Evolutionary conservation across 1,140 invertebrate species (phyloP).

Genomic region (Anadara kagoshimensis): DNA sequence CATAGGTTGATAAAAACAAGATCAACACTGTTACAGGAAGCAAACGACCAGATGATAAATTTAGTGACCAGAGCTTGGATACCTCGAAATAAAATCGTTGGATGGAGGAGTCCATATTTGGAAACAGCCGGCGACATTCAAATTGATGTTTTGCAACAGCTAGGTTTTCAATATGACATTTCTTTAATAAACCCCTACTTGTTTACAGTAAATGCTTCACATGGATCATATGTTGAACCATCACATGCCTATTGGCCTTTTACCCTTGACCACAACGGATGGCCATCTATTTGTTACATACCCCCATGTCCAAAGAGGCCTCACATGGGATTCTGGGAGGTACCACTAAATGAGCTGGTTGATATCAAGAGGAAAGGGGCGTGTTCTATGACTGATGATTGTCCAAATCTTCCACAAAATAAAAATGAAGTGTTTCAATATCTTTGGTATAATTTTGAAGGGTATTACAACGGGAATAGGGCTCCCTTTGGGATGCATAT

Average conservation of each 20-base stretch:
- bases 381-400: constrained; percentile 49
- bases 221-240: neutral
- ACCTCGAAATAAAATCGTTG: constrained; percentile 34
- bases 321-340: constrained; percentile 55
- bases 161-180: constrained; percentile 9
- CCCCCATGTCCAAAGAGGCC: constrained; percentile 39
- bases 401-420: constrained; percentile 22
- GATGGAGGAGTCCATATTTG: constrained; percentile 49
- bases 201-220: constrained; percentile 8
- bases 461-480: constrained; percentile 46
- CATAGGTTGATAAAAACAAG: constrained; percentile 15
- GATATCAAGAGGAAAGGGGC: constrained; percentile 17
- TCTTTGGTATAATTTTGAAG: constrained; percentile 55
- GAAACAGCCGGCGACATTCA: constrained; percentile 35
- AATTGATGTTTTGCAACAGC: constrained; percentile 37
- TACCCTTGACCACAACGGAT: constrained; percentile 48
- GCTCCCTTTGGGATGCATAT: constrained; percentile 56
- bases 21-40: constrained; percentile 23
- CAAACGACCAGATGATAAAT: constrained; percentile 28
- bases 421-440: constrained; percentile 45
- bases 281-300: constrained; percentile 35
- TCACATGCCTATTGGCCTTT: constrained; percentile 45
- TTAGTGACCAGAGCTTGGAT: constrained; percentile 24
- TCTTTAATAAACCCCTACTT: constrained; percentile 49
- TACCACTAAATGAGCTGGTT: constrained; percentile 46